A percentile compares a stretch with the other conserved stretches of the same genome.
These are phyloP conservation scores for Conops quadrifasciatus DNA, from an alignment of 2,888 invertebrate genomes.

Conservation along the genomic window DNA sequence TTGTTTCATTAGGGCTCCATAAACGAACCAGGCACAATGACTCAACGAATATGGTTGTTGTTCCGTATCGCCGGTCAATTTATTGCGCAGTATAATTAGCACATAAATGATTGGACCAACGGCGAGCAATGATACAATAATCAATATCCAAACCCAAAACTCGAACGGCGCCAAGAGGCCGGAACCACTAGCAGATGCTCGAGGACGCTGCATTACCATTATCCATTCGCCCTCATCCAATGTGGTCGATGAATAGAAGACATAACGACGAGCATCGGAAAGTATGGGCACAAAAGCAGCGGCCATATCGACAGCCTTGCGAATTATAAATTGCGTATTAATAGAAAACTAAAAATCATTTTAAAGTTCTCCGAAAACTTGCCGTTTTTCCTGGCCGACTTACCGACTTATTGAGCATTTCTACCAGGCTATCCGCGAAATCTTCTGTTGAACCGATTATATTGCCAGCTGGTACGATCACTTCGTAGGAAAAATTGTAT, in stretches of 20 bases:
- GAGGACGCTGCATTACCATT: conserved; percentile 81
- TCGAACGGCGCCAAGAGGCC: conserved; percentile 86
- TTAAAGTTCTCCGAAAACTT: no score
- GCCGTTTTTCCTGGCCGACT: no score
- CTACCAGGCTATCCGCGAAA: conserved; percentile 71
- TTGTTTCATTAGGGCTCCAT: conserved; percentile 87
- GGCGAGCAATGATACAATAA: conserved; percentile 74
- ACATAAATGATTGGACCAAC: conserved; percentile 83
- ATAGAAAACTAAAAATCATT: no score
- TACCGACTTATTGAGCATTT: conserved; percentile 71
- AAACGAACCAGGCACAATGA: conserved; percentile 83
- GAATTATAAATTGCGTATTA: not conserved
- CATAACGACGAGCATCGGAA: conserved; percentile 68
- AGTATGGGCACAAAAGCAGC: conserved; percentile 80
- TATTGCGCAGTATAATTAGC: conserved; percentile 73
- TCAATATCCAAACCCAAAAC: conserved; percentile 76
- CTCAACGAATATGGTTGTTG: conserved; percentile 71
- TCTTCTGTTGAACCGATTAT: conserved; percentile 68
- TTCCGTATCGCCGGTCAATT: conserved; percentile 70
- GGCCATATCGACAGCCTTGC: conserved; percentile 78
- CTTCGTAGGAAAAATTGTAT: conserved; percentile 78
- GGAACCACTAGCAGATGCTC: conserved; percentile 82
- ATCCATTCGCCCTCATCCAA: conserved; percentile 81
- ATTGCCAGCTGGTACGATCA: conserved; percentile 72
- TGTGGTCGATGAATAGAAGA: conserved; percentile 69